A percentile compares a stretch with the other conserved stretches of the same genome.
phyloP scores from a whole-genome alignment of 1,140 invertebrate species.

The Limonius californicus region DNA sequence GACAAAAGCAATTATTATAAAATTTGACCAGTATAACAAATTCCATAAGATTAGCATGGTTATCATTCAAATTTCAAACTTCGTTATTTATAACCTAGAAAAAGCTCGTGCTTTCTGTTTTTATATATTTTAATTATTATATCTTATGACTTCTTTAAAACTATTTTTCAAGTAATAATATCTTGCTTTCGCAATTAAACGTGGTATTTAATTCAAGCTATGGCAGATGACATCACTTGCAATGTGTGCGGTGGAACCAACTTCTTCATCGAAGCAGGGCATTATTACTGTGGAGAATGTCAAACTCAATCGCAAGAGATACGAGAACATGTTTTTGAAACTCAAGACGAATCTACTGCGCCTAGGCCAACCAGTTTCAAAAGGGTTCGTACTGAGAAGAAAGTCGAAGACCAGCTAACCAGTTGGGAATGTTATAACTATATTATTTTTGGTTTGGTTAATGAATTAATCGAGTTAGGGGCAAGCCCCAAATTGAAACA shows the following conservation, averaged over 20 bases:
- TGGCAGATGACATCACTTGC: constrained; percentile 38
- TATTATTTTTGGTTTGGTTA: constrained; percentile 55
- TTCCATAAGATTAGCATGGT: too few relatives aligned
- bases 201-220: too few relatives aligned
- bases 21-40: too few relatives aligned
- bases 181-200: too few relatives aligned
- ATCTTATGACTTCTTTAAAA: too few relatives aligned
- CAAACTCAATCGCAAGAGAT: constrained; percentile 52
- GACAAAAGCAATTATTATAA: too few relatives aligned
- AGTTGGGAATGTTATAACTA: constrained; percentile 66
- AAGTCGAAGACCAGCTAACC: constrained; percentile 48
- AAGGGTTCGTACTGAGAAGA: constrained; percentile 4
- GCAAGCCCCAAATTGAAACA: constrained; percentile 54
- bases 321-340: constrained; percentile 47
- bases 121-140: too few relatives aligned
- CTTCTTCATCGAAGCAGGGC: constrained; percentile 51
- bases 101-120: too few relatives aligned
- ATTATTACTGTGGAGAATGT: constrained; percentile 54
- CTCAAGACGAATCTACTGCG: constrained; percentile 1
- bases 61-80: too few relatives aligned
- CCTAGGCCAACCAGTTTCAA: not conserved
- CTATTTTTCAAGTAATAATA: too few relatives aligned
- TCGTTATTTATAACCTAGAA: too few relatives aligned
- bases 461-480: constrained; percentile 58
- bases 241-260: constrained; percentile 48